These are phyloP conservation scores for Papilio gigon DNA, from an alignment of 2,888 invertebrate genomes.

Conservation along the genomic window DNA sequence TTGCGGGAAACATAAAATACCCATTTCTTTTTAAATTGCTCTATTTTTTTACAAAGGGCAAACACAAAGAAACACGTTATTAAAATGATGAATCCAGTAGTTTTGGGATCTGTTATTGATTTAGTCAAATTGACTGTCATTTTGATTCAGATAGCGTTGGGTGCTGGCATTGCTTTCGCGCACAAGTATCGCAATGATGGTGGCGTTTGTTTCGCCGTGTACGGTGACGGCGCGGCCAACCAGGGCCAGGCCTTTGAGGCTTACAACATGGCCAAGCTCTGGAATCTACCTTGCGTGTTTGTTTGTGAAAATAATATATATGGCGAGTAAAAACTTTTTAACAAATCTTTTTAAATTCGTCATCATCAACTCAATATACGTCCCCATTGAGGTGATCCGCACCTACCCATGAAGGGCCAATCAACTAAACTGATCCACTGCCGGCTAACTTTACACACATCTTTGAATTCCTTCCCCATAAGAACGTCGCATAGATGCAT, in stretches of 20 bases:
- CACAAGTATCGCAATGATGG: conserved; percentile 93
- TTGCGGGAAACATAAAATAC: too few relatives aligned
- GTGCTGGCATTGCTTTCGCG: conserved; percentile 96
- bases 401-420: too few relatives aligned
- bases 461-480: too few relatives aligned
- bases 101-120: background rate
- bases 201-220: conserved; percentile 93
- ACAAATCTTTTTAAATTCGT: background rate
- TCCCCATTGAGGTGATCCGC: too few relatives aligned
- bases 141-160: conserved; percentile 90
- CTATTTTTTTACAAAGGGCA: too few relatives aligned
- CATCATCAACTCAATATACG: too few relatives aligned
- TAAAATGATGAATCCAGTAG: too few relatives aligned
- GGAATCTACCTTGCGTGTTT: conserved; percentile 96
- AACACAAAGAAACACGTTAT: too few relatives aligned
- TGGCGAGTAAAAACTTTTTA: conserved; percentile 77
- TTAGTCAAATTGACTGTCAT: background rate
- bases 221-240: conserved; percentile 96
- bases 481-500: too few relatives aligned
- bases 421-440: too few relatives aligned
- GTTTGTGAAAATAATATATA: conserved; percentile 99
- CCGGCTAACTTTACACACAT: too few relatives aligned
- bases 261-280: conserved; percentile 97
- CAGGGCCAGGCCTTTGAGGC: conserved; percentile 97
- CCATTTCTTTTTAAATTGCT: too few relatives aligned